A percentile compares a stretch with the other conserved stretches of the same genome.
Conservation (phyloP, 92 coral and sea anemone genomes). For the Palythoa grandis region DNA sequence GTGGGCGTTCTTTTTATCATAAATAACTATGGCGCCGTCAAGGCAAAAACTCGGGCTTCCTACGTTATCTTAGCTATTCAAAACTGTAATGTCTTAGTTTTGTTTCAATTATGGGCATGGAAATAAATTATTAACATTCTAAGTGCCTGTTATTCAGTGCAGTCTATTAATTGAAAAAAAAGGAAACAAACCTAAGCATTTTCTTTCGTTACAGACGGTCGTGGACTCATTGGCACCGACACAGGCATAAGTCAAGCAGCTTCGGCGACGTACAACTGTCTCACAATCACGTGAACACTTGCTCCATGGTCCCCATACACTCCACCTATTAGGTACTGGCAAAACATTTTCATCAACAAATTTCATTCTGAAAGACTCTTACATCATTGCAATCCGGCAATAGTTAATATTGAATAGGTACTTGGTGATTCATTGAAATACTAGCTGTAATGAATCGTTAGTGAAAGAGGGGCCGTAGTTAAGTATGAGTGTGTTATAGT, state of each 20-base stretch:
- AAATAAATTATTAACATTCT: background rate
- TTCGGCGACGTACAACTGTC: background rate
- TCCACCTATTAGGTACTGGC: constrained; percentile 8
- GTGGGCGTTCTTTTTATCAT: too few relatives aligned
- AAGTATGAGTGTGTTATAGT: too few relatives aligned
- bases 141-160: too few relatives aligned
- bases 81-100: background rate
- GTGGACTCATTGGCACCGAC: background rate
- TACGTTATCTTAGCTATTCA: too few relatives aligned
- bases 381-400: background rate
- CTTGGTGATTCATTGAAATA: too few relatives aligned
- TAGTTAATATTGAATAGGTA: too few relatives aligned
- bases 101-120: background rate
- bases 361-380: background rate
- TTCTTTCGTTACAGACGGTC: background rate
- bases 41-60: too few relatives aligned
- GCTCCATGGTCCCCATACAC: constrained; percentile 29
- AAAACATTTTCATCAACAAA: background rate
- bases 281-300: constrained; percentile 1
- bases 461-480: too few relatives aligned
- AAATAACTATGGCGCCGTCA: too few relatives aligned
- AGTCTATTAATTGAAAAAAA: too few relatives aligned
- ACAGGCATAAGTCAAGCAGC: background rate
- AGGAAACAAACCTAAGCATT: background rate
- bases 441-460: too few relatives aligned